phyloP scores from a whole-genome alignment of 2,797 vertebrate species.

The Paratrypauchen microcephalus region DNA sequence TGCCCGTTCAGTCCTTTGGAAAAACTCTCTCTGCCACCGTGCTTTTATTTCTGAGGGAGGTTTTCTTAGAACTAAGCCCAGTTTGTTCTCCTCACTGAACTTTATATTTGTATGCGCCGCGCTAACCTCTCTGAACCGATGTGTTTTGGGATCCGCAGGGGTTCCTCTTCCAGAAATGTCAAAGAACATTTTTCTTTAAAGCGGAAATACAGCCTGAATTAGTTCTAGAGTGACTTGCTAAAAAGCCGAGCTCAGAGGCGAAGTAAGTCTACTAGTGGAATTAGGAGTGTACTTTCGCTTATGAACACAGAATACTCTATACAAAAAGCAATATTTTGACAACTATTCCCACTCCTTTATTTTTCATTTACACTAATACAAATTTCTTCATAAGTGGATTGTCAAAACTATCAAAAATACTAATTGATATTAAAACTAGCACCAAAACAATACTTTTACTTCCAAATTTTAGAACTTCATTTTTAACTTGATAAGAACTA shows the following conservation, averaged over 20 bases:
- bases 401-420: no score
- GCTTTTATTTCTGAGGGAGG: conserved; percentile 23
- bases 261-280: conserved; percentile 10
- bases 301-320: no score
- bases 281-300: not conserved
- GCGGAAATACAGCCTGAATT: conserved; percentile 34
- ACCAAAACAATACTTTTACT: no score
- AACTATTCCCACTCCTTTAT: no score
- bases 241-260: conserved; percentile 9
- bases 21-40: conserved; percentile 25
- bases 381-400: no score
- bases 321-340: no score
- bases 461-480: no score
- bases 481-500: no score
- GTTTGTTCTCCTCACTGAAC: conserved; percentile 50
- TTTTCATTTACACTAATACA: no score
- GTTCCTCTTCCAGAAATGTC: conserved; percentile 57
- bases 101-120: conserved; percentile 58
- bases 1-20: conserved; percentile 25
- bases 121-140: conserved; percentile 48
- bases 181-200: conserved; percentile 45
- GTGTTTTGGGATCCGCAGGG: conserved; percentile 47
- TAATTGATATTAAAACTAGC: no score
- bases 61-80: conserved; percentile 36
- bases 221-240: conserved; percentile 38